Evolutionary conservation across 2,113 vertebrate species (phyloP).

Genomic region (Neogobius melanostomus): DNA sequence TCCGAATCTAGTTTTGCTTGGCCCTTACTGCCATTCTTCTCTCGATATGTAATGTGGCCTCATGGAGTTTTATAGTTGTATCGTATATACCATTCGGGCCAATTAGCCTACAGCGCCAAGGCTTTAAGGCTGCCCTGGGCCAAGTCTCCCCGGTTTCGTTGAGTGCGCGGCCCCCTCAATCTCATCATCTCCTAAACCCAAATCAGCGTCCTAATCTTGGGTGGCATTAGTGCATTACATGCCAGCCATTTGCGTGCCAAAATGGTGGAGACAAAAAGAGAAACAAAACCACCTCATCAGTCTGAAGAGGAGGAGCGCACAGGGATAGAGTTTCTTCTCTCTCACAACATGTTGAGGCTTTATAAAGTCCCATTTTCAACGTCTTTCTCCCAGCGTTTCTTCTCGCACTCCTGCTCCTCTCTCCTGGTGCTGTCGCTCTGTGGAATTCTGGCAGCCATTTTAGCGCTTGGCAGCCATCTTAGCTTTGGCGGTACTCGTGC

Average conservation of each 20-base stretch:
- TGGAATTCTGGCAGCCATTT: constrained; percentile 92
- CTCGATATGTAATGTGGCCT: constrained; percentile 52
- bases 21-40: constrained; percentile 47
- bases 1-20: constrained; percentile 43
- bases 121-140: constrained; percentile 53
- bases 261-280: constrained; percentile 45
- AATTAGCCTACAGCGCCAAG: constrained; percentile 45
- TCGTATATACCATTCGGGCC: constrained; percentile 47
- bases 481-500: constrained; percentile 83
- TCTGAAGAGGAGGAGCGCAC: constrained; percentile 10
- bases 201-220: constrained; percentile 60
- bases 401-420: constrained; percentile 52
- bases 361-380: constrained; percentile 23
- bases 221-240: constrained; percentile 39
- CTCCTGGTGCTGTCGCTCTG: constrained; percentile 69
- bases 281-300: constrained; percentile 44
- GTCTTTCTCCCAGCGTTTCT: constrained; percentile 36
- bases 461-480: constrained; percentile 97
- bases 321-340: constrained; percentile 33
- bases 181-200: constrained; percentile 44
- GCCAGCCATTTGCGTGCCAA: constrained; percentile 57
- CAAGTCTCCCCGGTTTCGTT: constrained; percentile 30
- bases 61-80: constrained; percentile 52
- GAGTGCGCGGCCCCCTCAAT: constrained; percentile 28
- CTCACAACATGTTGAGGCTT: constrained; percentile 19